Percentiles rank a stretch among this genome's conserved stretches.
Evolutionary conservation across 2,797 vertebrate genomes (phyloP).

Genomic region (Sebastes kiyomatsui): DNA sequence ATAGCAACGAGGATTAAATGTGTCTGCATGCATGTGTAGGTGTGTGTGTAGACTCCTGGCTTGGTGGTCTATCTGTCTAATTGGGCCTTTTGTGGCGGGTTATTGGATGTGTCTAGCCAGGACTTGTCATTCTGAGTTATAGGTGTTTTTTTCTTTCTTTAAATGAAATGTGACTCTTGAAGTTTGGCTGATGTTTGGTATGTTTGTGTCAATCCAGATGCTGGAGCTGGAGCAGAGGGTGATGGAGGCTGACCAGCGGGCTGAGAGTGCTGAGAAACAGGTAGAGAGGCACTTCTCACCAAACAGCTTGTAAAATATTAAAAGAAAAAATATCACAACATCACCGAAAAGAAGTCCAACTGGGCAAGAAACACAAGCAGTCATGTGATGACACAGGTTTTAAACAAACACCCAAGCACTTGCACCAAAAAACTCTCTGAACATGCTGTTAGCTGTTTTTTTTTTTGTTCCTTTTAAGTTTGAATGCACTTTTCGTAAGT

Average conservation of each 20-base stretch:
- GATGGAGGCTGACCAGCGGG: conserved; percentile 90
- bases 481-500: background rate
- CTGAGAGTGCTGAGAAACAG: conserved; percentile 93
- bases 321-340: background rate
- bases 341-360: background rate
- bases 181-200: background rate
- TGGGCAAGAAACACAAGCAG: background rate
- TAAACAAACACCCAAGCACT: background rate
- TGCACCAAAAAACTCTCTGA: background rate
- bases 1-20: conserved; percentile 30
- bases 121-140: conserved; percentile 14
- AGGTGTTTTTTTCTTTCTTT: background rate
- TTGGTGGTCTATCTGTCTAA: conserved; percentile 27
- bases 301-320: background rate
- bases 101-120: conserved; percentile 20
- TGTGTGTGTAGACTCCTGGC: conserved; percentile 11
- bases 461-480: background rate
- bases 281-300: conserved; percentile 63
- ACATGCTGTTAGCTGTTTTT: background rate
- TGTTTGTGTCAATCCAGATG: conserved; percentile 83
- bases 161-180: background rate
- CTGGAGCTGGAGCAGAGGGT: conserved; percentile 94
- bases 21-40: conserved; percentile 29
- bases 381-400: background rate
- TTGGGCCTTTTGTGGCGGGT: conserved; percentile 1